Evolutionary conservation across 2,797 vertebrate species (phyloP).

Genomic region (Rachycentron canadum): DNA sequence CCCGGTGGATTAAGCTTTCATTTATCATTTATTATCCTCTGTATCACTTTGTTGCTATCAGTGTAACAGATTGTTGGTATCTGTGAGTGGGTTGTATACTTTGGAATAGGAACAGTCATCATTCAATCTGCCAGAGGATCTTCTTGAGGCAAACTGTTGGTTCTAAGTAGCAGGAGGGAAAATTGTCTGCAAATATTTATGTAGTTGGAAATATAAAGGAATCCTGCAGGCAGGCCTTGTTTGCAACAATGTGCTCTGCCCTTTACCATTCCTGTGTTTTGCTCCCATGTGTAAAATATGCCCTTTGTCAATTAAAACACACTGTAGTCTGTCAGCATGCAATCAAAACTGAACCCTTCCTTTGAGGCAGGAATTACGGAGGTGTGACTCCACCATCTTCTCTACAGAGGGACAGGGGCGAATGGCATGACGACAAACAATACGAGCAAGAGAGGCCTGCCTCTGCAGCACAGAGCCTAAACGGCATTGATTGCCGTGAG

Average conservation of each 20-base stretch:
- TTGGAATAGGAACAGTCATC: background rate
- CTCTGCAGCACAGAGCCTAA: conserved; percentile 62
- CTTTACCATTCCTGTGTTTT: conserved; percentile 21
- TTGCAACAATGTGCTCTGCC: conserved; percentile 17
- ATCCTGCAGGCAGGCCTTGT: conserved; percentile 49
- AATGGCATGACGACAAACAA: conserved; percentile 74
- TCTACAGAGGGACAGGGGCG: conserved; percentile 55
- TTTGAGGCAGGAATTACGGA: conserved; percentile 62
- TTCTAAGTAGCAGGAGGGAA: conserved; percentile 26
- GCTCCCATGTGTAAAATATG: conserved; percentile 51
- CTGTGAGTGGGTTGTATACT: conserved; percentile 5
- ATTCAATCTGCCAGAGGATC: conserved; percentile 19
- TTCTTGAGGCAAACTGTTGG: conserved; percentile 18
- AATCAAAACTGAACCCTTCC: conserved; percentile 52
- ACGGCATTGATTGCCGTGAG: conserved; percentile 77
- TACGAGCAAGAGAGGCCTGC: conserved; percentile 46
- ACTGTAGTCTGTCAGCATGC: conserved; percentile 59
- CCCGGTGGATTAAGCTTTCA: conserved; percentile 48
- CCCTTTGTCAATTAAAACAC: conserved; percentile 70
- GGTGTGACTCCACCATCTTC: conserved; percentile 64
- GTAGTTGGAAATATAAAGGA: conserved; percentile 39
- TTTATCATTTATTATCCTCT: conserved; percentile 66
- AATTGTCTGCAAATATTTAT: conserved; percentile 42
- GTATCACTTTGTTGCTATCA: conserved; percentile 51
- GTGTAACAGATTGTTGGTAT: conserved; percentile 31